Conservation (phyloP, 2,888 invertebrate species). For the Griposia aprilina region DNA sequence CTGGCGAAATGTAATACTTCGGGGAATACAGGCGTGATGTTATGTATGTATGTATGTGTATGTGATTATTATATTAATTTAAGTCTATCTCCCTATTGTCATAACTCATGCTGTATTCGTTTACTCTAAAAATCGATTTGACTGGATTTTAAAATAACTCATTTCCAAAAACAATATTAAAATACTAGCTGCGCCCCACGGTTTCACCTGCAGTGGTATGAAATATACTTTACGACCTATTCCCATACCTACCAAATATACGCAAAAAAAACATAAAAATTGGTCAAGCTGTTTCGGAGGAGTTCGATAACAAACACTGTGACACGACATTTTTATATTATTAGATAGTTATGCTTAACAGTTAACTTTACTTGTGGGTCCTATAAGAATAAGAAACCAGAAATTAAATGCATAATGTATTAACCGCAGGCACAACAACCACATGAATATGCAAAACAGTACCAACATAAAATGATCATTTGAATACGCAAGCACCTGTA, state of each 20-base stretch:
- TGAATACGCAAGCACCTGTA: conserved; percentile 18
- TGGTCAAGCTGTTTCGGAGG: too few species aligned
- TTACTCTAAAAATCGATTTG: neutral
- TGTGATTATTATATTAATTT: neutral
- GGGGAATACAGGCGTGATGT: too few species aligned
- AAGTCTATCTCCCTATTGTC: neutral
- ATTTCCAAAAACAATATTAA: neutral
- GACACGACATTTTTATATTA: too few species aligned
- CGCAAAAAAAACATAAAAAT: too few species aligned
- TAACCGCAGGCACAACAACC: conserved; percentile 20
- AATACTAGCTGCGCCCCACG: too few species aligned
- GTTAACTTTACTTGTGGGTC: neutral
- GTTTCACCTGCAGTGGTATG: too few species aligned
- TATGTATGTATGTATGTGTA: too few species aligned
- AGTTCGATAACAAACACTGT: too few species aligned
- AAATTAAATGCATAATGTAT: neutral
- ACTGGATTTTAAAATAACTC: neutral
- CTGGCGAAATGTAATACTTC: too few species aligned
- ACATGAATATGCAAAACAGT: conserved; percentile 30
- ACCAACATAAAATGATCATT: conserved; percentile 12
- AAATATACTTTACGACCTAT: too few species aligned
- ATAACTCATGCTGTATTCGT: neutral
- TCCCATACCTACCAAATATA: too few species aligned
- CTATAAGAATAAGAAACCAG: conserved; percentile 1
- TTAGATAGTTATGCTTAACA: neutral